Evolutionary conservation across 2,888 invertebrate species (phyloP), one percentile per base, ranked within the genome.

Genomic region (Aphodius granarius): DNA sequence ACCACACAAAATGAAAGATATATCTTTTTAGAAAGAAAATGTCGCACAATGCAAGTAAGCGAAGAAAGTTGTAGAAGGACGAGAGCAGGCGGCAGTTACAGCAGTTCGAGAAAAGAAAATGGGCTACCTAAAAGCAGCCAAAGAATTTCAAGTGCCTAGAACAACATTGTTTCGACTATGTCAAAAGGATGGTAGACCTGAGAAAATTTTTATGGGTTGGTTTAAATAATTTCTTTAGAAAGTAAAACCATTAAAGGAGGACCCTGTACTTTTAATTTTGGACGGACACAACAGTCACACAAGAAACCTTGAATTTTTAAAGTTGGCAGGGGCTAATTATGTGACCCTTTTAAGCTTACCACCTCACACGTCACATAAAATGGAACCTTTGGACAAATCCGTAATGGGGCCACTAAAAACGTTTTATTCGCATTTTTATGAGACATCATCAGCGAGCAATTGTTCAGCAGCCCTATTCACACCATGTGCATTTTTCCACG

Each of bases 341-440:
- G 82, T 84, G 13, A 79, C 81, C 15, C 79, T 88, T 21, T 68
- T 87, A 2, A 85, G 84, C 72, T 78, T 84, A 62, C 84, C 84
- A 16, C 83, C 83, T 43, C 80, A 84, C 73, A 78, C 78, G 66
- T 80, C 80, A 15, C 82, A 83, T 71, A 77, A 81, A 66, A 19
- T 79, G 71, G 74, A 76, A 43, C 73, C 75, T 21, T 21, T 77
- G 21, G 75, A 79, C 63, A 77, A 76, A 74, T 72, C 75, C 18
- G 68, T 79, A n/a, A 79, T 77, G 78, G 75, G 73, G 15, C 76
- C 77, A 6, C 62, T 78, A 13, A 78, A 78, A 62, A 77, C 75
- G 17, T 71, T 71, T 71, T 71, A 71, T 17, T 62, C 76, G 63
- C 63, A 21, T 21, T 23, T 71, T 71, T 21, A 71, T 71, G 71